A percentile compares a stretch with the other conserved stretches of the same genome.
Conservation (phyloP, 2,888 invertebrate species). For the Petrolisthes manimaculis region DNA sequence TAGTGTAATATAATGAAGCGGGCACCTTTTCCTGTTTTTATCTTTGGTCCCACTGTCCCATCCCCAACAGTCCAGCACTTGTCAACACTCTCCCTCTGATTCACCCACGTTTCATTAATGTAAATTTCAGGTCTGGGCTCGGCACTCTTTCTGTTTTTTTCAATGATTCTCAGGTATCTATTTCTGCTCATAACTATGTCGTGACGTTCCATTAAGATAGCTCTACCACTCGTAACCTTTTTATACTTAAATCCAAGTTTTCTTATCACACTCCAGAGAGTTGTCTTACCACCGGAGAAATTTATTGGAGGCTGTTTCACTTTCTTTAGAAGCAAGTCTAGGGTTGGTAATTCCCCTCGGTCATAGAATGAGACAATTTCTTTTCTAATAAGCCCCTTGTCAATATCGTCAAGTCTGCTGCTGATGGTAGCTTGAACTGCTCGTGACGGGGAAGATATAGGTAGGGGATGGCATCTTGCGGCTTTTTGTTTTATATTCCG, state of each 20-base stretch:
- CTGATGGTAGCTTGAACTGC: not conserved
- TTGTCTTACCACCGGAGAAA: not conserved
- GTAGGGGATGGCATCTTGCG: not conserved
- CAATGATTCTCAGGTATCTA: conserved; percentile 20
- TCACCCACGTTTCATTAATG: too few relatives aligned
- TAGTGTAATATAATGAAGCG: conserved; percentile 26
- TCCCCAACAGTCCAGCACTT: too few relatives aligned
- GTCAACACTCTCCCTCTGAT: too few relatives aligned
- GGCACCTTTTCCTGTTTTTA: conserved; percentile 11
- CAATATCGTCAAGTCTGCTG: not conserved
- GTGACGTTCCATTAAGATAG: conserved; percentile 26
- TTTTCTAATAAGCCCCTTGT: not conserved
- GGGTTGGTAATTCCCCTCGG: not conserved
- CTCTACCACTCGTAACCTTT: conserved; percentile 28
- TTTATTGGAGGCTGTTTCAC: not conserved
- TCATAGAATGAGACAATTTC: conserved; percentile 3
- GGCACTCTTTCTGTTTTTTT: conserved; percentile 22
- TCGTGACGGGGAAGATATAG: not conserved
- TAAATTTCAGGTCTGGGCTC: too few relatives aligned
- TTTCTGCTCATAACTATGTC: conserved; percentile 19
- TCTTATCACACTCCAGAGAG: not conserved
- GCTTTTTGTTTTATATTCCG: not conserved
- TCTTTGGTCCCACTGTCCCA: not conserved
- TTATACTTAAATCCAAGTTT: conserved; percentile 17
- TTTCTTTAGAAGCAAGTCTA: not conserved